These are phyloP conservation scores for Apodemia hepburni DNA, from an alignment of 2,888 invertebrate species.

Conservation along the genomic window DNA sequence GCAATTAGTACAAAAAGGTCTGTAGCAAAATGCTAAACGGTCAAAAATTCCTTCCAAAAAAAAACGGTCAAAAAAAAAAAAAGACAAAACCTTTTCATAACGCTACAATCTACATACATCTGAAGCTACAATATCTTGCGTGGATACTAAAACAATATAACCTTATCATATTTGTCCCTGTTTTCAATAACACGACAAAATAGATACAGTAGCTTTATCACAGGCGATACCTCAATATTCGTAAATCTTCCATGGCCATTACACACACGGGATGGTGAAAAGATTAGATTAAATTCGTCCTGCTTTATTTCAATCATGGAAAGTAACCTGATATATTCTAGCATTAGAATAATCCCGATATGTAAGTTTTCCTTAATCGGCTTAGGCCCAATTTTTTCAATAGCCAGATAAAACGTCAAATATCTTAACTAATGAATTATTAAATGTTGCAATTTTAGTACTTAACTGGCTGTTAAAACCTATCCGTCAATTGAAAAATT, in stretches of 20 bases:
- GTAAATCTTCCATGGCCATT: constrained; percentile 10
- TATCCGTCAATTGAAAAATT: no score
- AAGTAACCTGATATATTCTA: neutral
- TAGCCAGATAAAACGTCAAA: no score
- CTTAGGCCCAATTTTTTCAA: neutral
- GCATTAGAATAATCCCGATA: neutral
- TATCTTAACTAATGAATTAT: no score
- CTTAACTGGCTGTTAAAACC: no score
- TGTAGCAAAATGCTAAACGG: no score
- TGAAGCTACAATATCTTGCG: no score
- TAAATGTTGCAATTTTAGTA: no score
- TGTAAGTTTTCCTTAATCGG: neutral
- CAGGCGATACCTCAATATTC: neutral
- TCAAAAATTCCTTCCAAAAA: no score
- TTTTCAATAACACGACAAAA: neutral
- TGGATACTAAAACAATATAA: neutral
- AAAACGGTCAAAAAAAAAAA: no score
- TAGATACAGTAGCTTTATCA: constrained; percentile 1
- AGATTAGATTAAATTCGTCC: constrained; percentile 8
- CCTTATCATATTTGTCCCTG: neutral
- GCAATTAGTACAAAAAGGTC: no score
- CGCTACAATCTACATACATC: no score
- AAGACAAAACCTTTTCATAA: no score
- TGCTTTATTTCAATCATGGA: constrained; percentile 1
- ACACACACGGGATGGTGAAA: neutral